A percentile compares a stretch with the other conserved stretches of the same genome.
phyloP scores from a whole-genome alignment of 2,113 vertebrate species.

The Piliocolobus tephrosceles region DNA sequence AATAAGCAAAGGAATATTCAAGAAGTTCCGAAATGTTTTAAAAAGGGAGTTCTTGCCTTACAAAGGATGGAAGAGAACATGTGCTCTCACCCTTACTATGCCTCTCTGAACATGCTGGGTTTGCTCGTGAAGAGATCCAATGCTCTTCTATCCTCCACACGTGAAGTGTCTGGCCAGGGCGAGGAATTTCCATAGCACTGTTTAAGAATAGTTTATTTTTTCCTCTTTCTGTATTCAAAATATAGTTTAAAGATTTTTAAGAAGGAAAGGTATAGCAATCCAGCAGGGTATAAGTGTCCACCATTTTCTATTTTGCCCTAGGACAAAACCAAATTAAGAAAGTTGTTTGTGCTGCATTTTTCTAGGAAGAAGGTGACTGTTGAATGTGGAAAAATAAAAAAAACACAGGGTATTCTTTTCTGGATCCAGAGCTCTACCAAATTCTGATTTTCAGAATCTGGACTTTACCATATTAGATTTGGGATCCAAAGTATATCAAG shows the following conservation, averaged over 20 bases:
- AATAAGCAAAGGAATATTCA: not conserved
- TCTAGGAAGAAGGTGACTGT: not conserved
- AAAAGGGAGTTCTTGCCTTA: not conserved
- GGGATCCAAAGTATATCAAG: not conserved
- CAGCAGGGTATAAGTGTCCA: rapidly evolving
- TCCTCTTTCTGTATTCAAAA: not conserved
- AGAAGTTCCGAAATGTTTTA: not conserved
- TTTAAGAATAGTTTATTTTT: not conserved
- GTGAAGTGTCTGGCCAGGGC: too few species aligned
- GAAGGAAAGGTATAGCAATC: not conserved
- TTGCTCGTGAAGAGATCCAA: not conserved
- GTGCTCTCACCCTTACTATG: not conserved
- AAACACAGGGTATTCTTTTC: not conserved
- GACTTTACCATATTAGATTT: not conserved
- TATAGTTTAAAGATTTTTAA: not conserved
- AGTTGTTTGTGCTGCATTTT: not conserved
- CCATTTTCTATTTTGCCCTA: not conserved
- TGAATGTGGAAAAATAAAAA: not conserved
- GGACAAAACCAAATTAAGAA: not conserved
- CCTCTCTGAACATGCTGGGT: not conserved
- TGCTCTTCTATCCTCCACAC: not conserved
- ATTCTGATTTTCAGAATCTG: not conserved
- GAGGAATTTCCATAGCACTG: not conserved
- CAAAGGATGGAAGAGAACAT: rapidly evolving
- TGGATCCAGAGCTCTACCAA: not conserved